Percentiles rank a stretch among this genome's conserved stretches.
These are phyloP conservation scores for Spea bombifrons DNA, from an alignment of 2,113 vertebrate species.

Conservation along the genomic window DNA sequence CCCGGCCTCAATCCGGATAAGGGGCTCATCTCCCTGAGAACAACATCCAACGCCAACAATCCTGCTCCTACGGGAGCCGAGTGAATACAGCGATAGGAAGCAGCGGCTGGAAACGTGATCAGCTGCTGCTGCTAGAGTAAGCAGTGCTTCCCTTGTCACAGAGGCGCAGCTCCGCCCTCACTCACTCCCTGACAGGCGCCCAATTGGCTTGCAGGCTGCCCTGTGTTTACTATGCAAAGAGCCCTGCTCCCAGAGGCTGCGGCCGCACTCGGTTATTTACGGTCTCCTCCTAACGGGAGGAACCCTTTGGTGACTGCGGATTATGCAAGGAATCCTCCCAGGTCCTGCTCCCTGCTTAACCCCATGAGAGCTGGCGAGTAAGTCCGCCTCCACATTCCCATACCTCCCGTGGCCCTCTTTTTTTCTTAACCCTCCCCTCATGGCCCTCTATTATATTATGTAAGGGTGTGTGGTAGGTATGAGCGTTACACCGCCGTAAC, in stretches of 20 bases:
- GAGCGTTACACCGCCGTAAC: too few species aligned
- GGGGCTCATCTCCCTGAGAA: constrained; percentile 33
- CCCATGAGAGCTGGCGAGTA: neutral
- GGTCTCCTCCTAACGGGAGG: constrained; percentile 17
- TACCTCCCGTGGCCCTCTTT: neutral
- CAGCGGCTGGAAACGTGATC: constrained; percentile 26
- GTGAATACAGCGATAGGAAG: neutral
- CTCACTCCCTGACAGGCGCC: constrained; percentile 15
- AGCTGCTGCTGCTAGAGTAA: constrained; percentile 13
- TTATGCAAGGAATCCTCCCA: constrained; percentile 31
- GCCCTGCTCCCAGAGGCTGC: constrained; percentile 28
- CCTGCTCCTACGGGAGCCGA: neutral
- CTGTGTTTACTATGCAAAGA: constrained; percentile 21
- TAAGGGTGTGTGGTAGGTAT: too few species aligned
- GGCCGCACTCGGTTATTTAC: constrained; percentile 20
- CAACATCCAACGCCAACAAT: neutral
- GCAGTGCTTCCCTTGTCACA: neutral
- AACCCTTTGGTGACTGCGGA: neutral
- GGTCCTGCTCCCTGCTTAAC: neutral
- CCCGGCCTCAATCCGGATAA: constrained; percentile 11
- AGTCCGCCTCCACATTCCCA: neutral
- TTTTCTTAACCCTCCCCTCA: neutral
- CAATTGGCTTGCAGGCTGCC: constrained; percentile 5
- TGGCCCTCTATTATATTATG: too few species aligned
- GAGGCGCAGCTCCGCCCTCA: neutral